A percentile compares a stretch with the other conserved stretches of the same genome.
Evolutionary conservation across 1,140 invertebrate genomes (phyloP).

Genomic region (Zeugodacus cucurbitae): DNA sequence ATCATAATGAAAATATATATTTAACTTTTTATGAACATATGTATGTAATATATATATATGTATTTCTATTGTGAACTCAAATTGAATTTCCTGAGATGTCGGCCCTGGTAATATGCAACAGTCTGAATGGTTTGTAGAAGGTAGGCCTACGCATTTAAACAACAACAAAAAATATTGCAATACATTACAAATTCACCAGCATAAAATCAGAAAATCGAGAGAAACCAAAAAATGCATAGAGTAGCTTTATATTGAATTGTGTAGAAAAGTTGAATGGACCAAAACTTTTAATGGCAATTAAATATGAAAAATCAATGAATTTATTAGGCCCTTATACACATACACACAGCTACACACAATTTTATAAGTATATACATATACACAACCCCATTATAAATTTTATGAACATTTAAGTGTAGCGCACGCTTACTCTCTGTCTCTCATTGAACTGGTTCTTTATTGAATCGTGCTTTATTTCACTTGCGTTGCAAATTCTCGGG

Average conservation of each 20-base stretch:
- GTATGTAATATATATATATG: background rate
- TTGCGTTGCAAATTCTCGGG: background rate
- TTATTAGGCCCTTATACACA: background rate
- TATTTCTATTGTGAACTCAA: background rate
- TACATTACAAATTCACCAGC: background rate
- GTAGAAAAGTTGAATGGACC: background rate
- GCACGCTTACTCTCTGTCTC: background rate
- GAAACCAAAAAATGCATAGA: background rate
- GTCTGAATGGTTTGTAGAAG: background rate
- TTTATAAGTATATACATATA: background rate
- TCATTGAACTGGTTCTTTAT: too few relatives aligned
- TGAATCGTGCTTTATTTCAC: background rate
- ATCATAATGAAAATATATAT: too few relatives aligned
- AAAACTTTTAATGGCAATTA: background rate
- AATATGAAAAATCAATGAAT: slow-evolving; percentile 1
- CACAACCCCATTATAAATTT: background rate
- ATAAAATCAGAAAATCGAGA: background rate
- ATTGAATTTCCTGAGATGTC: background rate
- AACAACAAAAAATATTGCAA: background rate
- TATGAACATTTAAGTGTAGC: background rate
- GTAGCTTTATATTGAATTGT: background rate
- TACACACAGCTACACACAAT: background rate
- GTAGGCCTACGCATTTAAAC: background rate
- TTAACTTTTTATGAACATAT: background rate
- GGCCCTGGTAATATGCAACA: background rate